Conservation (phyloP, 2,888 invertebrate species). For the Drosophila neoperkinsi region DNA sequence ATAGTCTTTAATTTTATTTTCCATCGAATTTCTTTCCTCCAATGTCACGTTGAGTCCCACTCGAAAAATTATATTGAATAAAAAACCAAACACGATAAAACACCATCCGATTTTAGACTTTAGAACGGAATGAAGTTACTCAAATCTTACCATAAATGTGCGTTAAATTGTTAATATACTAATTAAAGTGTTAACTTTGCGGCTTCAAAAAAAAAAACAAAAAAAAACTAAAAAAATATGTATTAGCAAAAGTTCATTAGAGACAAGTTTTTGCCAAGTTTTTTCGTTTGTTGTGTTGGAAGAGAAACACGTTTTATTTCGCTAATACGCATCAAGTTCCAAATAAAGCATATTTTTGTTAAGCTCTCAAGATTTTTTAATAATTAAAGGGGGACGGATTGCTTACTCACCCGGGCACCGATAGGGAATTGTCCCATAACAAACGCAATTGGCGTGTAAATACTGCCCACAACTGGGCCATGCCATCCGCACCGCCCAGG, state of each 20-base stretch:
- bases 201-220: constrained; percentile 63
- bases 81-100: constrained; percentile 32
- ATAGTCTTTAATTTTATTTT: neutral
- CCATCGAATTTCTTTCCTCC: neutral
- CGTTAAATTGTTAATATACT: constrained; percentile 64
- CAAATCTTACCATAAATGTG: constrained; percentile 57
- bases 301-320: constrained; percentile 25
- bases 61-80: constrained; percentile 4
- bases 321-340: constrained; percentile 57
- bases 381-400: neutral
- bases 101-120: constrained; percentile 56
- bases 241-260: constrained; percentile 54
- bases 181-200: constrained; percentile 66
- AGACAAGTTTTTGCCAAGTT: constrained; percentile 21
- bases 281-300: constrained; percentile 18
- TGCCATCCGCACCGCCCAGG: constrained; percentile 90
- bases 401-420: constrained; percentile 92
- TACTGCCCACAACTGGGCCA: constrained; percentile 97
- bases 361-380: constrained; percentile 15
- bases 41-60: constrained; percentile 16
- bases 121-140: constrained; percentile 59
- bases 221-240: constrained; percentile 35
- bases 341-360: constrained; percentile 81
- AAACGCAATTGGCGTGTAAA: constrained; percentile 95
- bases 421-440: constrained; percentile 93